Evolutionary conservation across 2,113 vertebrate species (phyloP).

Genomic region (Rhinoderma darwinii): DNA sequence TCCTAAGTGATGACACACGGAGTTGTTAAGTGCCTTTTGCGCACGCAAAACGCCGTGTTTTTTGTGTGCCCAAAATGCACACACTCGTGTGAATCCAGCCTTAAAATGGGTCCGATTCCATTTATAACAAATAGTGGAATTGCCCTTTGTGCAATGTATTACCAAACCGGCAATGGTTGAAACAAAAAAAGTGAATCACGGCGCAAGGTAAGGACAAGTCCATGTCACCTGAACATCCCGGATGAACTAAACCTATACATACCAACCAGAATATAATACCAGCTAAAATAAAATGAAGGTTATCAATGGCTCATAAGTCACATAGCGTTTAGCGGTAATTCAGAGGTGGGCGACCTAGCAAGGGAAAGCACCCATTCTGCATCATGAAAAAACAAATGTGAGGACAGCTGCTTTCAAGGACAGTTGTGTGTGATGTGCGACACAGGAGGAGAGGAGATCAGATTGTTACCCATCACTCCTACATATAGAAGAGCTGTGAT

Average conservation of each 20-base stretch:
- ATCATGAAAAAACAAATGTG: conserved; percentile 25
- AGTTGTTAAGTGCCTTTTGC: no score
- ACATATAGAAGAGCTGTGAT: neutral
- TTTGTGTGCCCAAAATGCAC: no score
- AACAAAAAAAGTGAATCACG: no score
- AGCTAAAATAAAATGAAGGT: neutral
- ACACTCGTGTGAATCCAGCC: no score
- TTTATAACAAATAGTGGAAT: no score
- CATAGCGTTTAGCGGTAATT: conserved; percentile 15
- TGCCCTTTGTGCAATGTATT: no score
- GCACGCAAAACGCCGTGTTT: no score
- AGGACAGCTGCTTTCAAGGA: conserved; percentile 40
- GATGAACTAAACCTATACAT: neutral
- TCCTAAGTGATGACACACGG: no score
- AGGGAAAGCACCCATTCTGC: conserved; percentile 2
- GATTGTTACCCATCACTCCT: neutral
- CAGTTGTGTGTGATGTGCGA: conserved; percentile 18
- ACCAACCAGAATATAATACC: neutral
- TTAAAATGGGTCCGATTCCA: no score
- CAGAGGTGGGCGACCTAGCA: conserved; percentile 15
- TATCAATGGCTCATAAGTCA: neutral
- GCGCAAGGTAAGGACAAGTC: no score
- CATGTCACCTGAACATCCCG: no score
- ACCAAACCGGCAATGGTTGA: no score
- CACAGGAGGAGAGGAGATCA: neutral